Evolutionary conservation across 2,113 vertebrate genomes (phyloP), one percentile per base, ranked within the genome.

Genomic region (Symphodus melops): DNA sequence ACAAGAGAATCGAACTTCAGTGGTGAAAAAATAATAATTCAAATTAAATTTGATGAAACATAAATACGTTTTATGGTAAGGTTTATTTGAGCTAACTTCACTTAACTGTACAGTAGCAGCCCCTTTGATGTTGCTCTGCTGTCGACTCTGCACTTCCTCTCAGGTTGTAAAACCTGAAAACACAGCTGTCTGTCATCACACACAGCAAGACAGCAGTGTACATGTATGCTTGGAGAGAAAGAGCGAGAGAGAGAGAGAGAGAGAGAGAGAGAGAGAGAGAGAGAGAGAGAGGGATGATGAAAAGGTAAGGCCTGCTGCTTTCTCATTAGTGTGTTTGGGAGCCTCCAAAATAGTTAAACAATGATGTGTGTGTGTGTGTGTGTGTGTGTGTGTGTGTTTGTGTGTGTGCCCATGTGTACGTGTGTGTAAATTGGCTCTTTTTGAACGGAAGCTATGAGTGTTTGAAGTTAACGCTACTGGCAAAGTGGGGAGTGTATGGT

Each of bases 121-220:
- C 0, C 12, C 84, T 89, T 92, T 92, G 83, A 91, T 83, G 84
- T 85, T 7, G 57, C 68, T 48, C 62, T 65, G 69, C 59, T 87
- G 86, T 53, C 58, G 81, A 84, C 79, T 59, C 59, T 60, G 75
- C 79, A 89, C 84, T 90, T 90, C 88, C 88, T 87, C 64, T 37
- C 17, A 49, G 68, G 81, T 28, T 72, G 76, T 92, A 89, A 92
- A 92, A 88, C 54, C 44, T 74, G 52, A 84, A 79, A 3, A 66
- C 86, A 81, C 91, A 91, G 91, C 86, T 92, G 90, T 87, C 77
- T 89, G 87, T 92, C 86, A 92, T 92, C 89, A 89, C 79, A 81
- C 86, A 76, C 89, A 90, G 89, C 88, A 76, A 82, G 91, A 82
- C 64, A 25, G 66, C 53, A 17, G 19, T 68, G 11, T 73, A 2